Evolutionary conservation across 2,113 vertebrate species (phyloP), one percentile per base, ranked within the genome.

Genomic region (Eleginops maclovinus): DNA sequence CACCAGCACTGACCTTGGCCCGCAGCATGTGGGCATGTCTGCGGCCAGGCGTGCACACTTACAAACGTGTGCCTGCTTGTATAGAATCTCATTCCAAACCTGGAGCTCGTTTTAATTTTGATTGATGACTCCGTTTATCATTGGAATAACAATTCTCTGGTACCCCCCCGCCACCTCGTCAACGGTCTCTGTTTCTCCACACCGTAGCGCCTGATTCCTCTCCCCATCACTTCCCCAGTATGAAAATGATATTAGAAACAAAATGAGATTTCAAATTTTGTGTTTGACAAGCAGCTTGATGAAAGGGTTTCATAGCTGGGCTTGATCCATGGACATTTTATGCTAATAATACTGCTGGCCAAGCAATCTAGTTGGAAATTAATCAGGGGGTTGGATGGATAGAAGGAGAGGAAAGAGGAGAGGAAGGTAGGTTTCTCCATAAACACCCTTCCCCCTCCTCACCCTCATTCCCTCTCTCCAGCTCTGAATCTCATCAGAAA

Each of bases 181-280:
- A 28, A 59, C 62, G 74, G 58, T 79, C 71, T 81, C 77, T 21
- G 72, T 75, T 67, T 64, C 22, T 79, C 59, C 72, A 56, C 75
- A 31, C 14, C 21, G 31, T 77, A 77, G 75, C 58, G 75, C 77
- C 70, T 28, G n/a, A 82, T 77, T 77, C 82, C 71, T 79, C 68
- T 77, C 72, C 71, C 75, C 66, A 56, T 86, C 87, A 74, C 84
- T 78, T 66, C 81, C 67, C 58, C 64, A 47, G 82, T 91, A 92
- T 83, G 92, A 94, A 94, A 95, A 95, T 93, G 67, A 94, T 95
- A 94, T 95, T 94, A 94, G 90, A 94, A 95, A 94, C 94, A 95
- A 94, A 96, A 95, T 95, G 93, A 95, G 94, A 95, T 95, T 94
- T 94, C 86, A 94, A 94, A 94, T 95, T 94, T 93, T 91, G 88